Evolutionary conservation across 2,113 vertebrate genomes (phyloP).

Genomic region (Indri indri): DNA sequence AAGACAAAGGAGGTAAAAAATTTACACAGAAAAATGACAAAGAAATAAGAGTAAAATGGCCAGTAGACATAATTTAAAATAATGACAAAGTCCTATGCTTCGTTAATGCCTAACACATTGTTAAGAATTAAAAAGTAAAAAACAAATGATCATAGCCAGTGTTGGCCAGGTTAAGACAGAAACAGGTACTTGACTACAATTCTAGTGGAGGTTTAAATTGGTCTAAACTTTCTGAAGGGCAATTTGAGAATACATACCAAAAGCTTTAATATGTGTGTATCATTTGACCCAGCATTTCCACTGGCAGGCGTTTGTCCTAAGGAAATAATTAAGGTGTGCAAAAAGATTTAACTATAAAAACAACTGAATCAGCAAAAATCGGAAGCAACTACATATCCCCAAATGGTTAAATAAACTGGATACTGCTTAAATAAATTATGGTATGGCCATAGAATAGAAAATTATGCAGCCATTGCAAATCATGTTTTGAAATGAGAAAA

Average conservation of each 20-base stretch:
- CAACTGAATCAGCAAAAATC: conserved; percentile 31
- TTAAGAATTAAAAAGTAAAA: conserved; percentile 12
- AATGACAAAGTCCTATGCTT: not conserved
- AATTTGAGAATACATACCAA: not conserved
- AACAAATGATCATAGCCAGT: not conserved
- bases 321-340: not conserved
- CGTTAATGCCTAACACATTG: not conserved
- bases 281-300: conserved; percentile 19
- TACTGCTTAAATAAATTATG: conserved; percentile 34
- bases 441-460: conserved; percentile 32
- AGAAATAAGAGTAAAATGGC: not conserved
- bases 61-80: conserved; percentile 14
- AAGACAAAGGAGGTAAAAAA: not conserved
- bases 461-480: conserved; percentile 22
- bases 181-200: not conserved
- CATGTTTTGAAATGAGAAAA: conserved; percentile 45
- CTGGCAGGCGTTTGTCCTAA: conserved; percentile 3
- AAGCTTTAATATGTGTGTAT: conserved; percentile 20
- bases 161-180: conserved; percentile 1
- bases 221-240: not conserved
- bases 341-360: conserved; percentile 38
- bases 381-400: not conserved
- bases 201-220: not conserved
- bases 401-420: not conserved
- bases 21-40: not conserved